Evolutionary conservation across 1,140 invertebrate species (phyloP).

Genomic region (Octopus bimaculoides): DNA sequence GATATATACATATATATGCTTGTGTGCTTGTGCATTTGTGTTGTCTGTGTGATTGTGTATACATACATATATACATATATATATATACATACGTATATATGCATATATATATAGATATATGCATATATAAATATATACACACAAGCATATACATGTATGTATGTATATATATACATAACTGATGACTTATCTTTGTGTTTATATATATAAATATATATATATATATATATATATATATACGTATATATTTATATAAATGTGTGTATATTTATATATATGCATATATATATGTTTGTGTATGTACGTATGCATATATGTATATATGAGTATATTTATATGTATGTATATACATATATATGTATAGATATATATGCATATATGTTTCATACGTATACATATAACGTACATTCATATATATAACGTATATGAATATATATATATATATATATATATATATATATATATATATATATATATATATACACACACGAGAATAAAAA

Average conservation of each 20-base stretch:
- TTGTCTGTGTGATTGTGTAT: not conserved
- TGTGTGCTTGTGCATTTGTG: too few relatives aligned
- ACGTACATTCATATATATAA: not conserved
- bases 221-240: conserved; percentile 2
- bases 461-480: not conserved
- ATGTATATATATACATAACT: not conserved
- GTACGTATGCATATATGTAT: not conserved
- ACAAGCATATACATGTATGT: not conserved
- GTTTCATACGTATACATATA: not conserved
- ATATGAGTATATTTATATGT: not conserved
- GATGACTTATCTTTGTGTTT: not conserved
- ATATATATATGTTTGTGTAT: not conserved
- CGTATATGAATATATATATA: not conserved
- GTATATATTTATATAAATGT: not conserved
- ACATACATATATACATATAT: not conserved
- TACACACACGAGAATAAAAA: not conserved
- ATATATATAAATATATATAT: conserved; percentile 1
- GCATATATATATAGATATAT: not conserved
- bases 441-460: not conserved
- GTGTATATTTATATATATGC: not conserved
- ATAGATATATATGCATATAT: not conserved
- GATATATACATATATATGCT: too few relatives aligned
- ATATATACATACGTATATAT: not conserved
- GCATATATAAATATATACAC: not conserved
- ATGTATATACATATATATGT: not conserved